These are phyloP conservation scores for Hirundichthys speculiger DNA, from an alignment of 2,113 vertebrate genomes.

Conservation along the genomic window DNA sequence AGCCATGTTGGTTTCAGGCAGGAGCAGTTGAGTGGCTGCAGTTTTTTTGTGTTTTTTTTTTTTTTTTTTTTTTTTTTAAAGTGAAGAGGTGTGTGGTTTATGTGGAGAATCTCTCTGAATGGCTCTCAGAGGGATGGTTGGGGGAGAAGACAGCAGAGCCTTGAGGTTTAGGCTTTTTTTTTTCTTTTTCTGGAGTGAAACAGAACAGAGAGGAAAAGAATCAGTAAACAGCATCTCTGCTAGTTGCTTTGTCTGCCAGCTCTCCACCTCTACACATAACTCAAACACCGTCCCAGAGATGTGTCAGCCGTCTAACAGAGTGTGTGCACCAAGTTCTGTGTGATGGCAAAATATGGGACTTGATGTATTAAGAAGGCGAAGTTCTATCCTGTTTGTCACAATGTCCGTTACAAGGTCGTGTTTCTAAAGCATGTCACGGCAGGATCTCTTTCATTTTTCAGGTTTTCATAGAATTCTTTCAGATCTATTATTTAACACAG, in stretches of 20 bases:
- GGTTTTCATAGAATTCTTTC: too few species aligned
- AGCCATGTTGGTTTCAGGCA: slow-evolving; percentile 61
- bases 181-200: slow-evolving; percentile 1
- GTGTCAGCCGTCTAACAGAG: slow-evolving; percentile 13
- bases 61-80: slow-evolving; percentile 5
- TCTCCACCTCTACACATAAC: neutral
- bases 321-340: slow-evolving; percentile 6
- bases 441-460: too few species aligned
- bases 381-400: too few species aligned
- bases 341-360: neutral
- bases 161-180: neutral
- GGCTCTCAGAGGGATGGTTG: slow-evolving; percentile 1
- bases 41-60: slow-evolving; percentile 10
- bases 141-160: neutral
- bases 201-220: neutral
- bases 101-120: neutral
- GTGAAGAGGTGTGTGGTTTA: slow-evolving; percentile 1
- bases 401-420: too few species aligned
- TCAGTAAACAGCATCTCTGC: neutral
- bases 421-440: too few species aligned
- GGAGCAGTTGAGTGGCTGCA: slow-evolving; percentile 39
- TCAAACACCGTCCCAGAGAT: slow-evolving; percentile 12
- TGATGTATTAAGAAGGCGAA: too few species aligned
- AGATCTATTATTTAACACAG: too few species aligned
- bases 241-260: slow-evolving; percentile 1